These are phyloP conservation scores for Tetraneura akinire DNA, from an alignment of 1,140 invertebrate genomes.

Conservation along the genomic window DNA sequence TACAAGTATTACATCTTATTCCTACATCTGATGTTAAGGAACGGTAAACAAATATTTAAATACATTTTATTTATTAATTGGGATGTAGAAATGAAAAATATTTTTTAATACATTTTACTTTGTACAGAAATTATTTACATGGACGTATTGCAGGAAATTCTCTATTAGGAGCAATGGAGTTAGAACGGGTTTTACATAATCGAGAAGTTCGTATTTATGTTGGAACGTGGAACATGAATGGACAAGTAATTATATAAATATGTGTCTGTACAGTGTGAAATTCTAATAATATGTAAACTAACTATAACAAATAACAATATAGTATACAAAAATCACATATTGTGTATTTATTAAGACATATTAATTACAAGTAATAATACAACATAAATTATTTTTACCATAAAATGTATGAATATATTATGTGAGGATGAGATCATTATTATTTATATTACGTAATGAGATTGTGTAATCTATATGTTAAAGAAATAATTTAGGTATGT, in stretches of 20 bases:
- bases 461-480: too few species aligned
- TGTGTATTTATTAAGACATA: too few species aligned
- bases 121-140: constrained; percentile 73
- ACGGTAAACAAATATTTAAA: constrained; percentile 61
- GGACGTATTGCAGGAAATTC: constrained; percentile 76
- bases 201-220: constrained; percentile 84
- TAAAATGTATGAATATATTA: too few species aligned
- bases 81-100: background rate
- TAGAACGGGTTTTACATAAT: constrained; percentile 83
- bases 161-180: constrained; percentile 76
- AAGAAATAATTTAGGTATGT: too few species aligned
- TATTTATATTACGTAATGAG: too few species aligned
- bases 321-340: too few species aligned
- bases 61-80: background rate
- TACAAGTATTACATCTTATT: constrained; percentile 76
- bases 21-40: constrained; percentile 76
- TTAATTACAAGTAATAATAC: too few species aligned
- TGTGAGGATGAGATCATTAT: too few species aligned
- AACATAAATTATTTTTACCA: too few species aligned
- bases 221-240: constrained; percentile 97
- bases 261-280: too few species aligned
- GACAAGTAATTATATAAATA: constrained; percentile 67
- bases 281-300: too few species aligned
- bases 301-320: too few species aligned
- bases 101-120: constrained; percentile 8